These are phyloP conservation scores for Corythoichthys haematopterus DNA, from an alignment of 2,113 vertebrate species.

Conservation along the genomic window DNA sequence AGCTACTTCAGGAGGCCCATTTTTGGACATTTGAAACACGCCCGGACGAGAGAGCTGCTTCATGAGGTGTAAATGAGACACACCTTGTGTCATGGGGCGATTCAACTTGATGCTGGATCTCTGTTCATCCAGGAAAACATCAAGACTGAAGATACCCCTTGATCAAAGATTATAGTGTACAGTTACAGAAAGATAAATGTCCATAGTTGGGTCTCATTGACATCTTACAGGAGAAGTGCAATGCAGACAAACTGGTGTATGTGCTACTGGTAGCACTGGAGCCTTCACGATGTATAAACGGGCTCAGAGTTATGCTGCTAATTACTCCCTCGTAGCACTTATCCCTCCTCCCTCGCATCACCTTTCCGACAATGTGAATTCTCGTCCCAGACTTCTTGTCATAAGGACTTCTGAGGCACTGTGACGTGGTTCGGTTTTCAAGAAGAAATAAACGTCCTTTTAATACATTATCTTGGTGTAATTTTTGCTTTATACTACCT, in stretches of 20 bases:
- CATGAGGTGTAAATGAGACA: not conserved
- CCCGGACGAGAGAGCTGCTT: not conserved
- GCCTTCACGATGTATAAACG: not conserved
- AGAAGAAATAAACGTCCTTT: conserved; percentile 38
- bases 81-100: not conserved
- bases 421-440: conserved; percentile 11
- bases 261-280: not conserved
- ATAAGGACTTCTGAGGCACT: conserved; percentile 15
- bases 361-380: conserved; percentile 47
- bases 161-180: not conserved
- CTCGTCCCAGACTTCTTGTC: conserved; percentile 7
- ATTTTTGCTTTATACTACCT: not conserved
- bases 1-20: conserved; percentile 32
- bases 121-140: not conserved
- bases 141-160: not conserved
- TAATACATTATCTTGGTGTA: conserved; percentile 20
- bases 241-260: not conserved
- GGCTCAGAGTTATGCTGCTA: conserved; percentile 11
- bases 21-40: conserved; percentile 11
- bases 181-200: not conserved
- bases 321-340: conserved; percentile 39
- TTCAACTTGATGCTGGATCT: not conserved
- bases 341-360: conserved; percentile 3
- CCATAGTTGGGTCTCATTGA: not conserved
- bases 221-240: not conserved